Base-by-base conservation (phyloP, 2,797 vertebrate species). In the Fringilla coelebs region DNA sequence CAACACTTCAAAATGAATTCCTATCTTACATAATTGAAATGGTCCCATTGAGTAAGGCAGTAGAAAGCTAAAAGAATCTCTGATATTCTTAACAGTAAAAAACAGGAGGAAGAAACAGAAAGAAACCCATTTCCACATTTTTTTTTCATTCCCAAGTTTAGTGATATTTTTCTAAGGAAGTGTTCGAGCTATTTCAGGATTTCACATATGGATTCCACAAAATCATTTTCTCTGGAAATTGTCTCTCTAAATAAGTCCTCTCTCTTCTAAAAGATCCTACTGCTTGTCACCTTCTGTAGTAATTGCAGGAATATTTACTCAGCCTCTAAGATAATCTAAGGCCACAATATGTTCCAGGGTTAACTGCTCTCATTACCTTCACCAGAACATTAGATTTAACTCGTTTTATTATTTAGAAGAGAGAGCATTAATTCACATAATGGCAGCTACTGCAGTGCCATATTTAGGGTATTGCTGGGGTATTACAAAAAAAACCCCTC, bases 1-100 rank as follows among this genome's bases (percentile, higher is more conserved):
- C 66, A 75, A 86, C 88, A 84, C 49, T 95, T 93, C 54, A 95
- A 84, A 97, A 93, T 85, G 21, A 95, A 70, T 90, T 86, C 10
- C 6, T 78, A 94, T 40, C 62, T 92, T 72, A 84, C 22, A 9
- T 73, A 97, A 95, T 38, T 81, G 70, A 94, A 96, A 78, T 36
- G 36, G 32, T 92, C 65, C 80, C 66, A 52, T 45, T 62, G 51
- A 83, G 62, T 34, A 62, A 70, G 43, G 78, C 67, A 62, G 31
- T 63, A 90, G 75, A 96, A 94, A 84, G 45, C 67, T 71, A 91
- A 74, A 66, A 34, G 45, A 93, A 62, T n/a, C 91, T 78, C 83
- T 88, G 41, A 89, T 89, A 41, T 63, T 60, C 79, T 89, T 93
- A 90, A 94, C 65, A 36, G 40, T 79, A 83, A n/a, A 32, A 82